Evolutionary conservation across 2,888 invertebrate species (phyloP).

Genomic region (Cancer borealis): DNA sequence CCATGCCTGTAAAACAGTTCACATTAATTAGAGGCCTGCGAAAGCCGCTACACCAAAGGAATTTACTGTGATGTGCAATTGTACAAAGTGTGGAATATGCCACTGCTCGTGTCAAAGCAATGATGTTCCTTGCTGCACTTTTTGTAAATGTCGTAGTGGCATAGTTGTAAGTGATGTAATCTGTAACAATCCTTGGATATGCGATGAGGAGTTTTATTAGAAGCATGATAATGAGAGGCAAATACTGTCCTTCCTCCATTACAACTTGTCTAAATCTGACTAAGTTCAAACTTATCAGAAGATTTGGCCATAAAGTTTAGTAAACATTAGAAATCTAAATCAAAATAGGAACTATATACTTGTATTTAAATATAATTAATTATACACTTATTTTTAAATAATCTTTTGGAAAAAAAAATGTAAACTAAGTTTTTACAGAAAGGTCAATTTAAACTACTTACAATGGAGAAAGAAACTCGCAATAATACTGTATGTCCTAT

Average conservation of each 20-base stretch:
- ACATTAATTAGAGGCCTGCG: too few species aligned
- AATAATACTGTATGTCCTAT: conserved; percentile 5
- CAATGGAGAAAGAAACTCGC: not conserved
- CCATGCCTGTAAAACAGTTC: too few species aligned
- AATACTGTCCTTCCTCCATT: too few species aligned
- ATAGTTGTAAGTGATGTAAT: too few species aligned
- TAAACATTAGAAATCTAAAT: conserved; percentile 27
- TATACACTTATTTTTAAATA: not conserved
- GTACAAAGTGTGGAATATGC: not conserved
- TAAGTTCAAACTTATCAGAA: not conserved
- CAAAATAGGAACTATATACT: conserved; percentile 2
- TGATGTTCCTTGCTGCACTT: not conserved
- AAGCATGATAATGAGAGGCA: too few species aligned
- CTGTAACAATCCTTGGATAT: too few species aligned
- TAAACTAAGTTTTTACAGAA: not conserved
- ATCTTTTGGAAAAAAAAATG: not conserved
- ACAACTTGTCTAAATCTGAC: too few species aligned
- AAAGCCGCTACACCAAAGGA: too few species aligned
- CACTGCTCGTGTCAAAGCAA: conserved; percentile 7
- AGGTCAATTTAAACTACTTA: not conserved
- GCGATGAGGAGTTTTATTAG: too few species aligned
- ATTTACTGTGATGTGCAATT: too few species aligned
- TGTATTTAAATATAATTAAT: conserved; percentile 18
- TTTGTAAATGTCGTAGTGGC: too few species aligned
- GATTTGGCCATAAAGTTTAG: conserved; percentile 32